phyloP scores from a whole-genome alignment of 2,113 vertebrate species.

The Leucopternis melanops region DNA sequence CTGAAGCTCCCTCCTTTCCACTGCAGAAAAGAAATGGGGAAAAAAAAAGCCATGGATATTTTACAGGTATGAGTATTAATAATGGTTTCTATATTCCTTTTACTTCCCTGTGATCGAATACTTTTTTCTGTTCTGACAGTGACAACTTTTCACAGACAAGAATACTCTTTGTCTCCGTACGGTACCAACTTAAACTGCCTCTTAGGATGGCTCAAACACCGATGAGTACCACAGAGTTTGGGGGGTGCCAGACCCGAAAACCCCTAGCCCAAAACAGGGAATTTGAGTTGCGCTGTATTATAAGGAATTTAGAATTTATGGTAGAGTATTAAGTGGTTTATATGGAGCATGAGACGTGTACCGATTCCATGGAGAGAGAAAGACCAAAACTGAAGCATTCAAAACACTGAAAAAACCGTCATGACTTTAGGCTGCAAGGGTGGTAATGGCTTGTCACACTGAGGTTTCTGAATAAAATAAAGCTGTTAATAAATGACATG shows the following conservation, averaged over 20 bases:
- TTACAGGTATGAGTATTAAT: not conserved
- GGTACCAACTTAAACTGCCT: not conserved
- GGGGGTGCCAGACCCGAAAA: not conserved
- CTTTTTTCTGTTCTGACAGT: not conserved
- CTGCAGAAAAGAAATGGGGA: not conserved
- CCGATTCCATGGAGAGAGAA: not conserved
- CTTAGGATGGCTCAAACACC: not conserved
- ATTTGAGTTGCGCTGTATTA: not conserved
- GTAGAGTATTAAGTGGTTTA: not conserved
- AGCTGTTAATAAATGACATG: not conserved
- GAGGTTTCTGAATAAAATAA: not conserved
- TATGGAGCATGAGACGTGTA: fast-evolving
- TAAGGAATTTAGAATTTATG: not conserved
- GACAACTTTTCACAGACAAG: not conserved
- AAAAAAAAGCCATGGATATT: not conserved
- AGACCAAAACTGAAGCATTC: not conserved
- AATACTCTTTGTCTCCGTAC: not conserved
- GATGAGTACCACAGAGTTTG: not conserved
- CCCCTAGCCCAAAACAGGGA: not conserved
- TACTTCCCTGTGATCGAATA: not conserved
- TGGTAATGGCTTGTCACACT: not conserved
- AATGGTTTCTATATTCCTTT: not conserved
- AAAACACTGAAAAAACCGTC: not conserved
- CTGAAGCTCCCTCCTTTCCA: not conserved
- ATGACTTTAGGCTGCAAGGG: not conserved